A percentile compares a stretch with the other conserved stretches of the same genome.
phyloP scores from a whole-genome alignment of 2,888 invertebrate genomes.

The Drosophila incognita region DNA sequence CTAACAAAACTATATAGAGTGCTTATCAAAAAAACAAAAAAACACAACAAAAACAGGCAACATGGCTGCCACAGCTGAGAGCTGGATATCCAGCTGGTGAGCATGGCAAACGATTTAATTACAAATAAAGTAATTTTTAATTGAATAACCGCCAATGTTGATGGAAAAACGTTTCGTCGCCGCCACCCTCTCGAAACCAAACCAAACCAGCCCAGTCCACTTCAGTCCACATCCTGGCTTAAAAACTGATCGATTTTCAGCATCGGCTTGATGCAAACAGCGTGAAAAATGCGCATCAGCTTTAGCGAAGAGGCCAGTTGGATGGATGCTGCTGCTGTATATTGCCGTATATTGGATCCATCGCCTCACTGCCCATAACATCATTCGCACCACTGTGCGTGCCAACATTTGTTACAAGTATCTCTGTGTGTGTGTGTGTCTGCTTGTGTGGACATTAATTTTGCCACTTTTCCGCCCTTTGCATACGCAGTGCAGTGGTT shows the following conservation, averaged over 20 bases:
- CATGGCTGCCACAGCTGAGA: constrained; percentile 45
- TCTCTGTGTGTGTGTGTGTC: constrained; percentile 23
- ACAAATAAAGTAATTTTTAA: constrained; percentile 84
- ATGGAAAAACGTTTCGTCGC: constrained; percentile 58
- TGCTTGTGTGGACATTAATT: constrained; percentile 67
- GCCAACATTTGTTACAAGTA: constrained; percentile 58
- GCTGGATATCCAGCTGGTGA: constrained; percentile 50
- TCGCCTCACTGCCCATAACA: constrained; percentile 38
- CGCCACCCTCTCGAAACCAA: constrained; percentile 11
- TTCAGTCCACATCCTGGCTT: constrained; percentile 24
- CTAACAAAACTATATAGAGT: constrained; percentile 54
- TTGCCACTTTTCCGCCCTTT: constrained; percentile 60
- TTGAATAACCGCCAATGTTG: constrained; percentile 82
- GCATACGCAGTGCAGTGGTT: constrained; percentile 38
- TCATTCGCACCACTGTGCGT: constrained; percentile 58
- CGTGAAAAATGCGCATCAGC: constrained; percentile 55
- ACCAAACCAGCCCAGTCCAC: constrained; percentile 18
- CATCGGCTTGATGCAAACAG: constrained; percentile 40
- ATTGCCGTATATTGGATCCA: constrained; percentile 16
- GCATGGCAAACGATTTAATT: constrained; percentile 80
- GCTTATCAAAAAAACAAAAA: constrained; percentile 23
- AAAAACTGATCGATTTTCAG: constrained; percentile 70
- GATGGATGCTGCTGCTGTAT: neutral
- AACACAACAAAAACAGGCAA: constrained; percentile 26
- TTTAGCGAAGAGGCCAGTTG: constrained; percentile 9